Evolutionary conservation across 2,797 vertebrate species (phyloP).

Genomic region (Parotocinclus haroldoi): DNA sequence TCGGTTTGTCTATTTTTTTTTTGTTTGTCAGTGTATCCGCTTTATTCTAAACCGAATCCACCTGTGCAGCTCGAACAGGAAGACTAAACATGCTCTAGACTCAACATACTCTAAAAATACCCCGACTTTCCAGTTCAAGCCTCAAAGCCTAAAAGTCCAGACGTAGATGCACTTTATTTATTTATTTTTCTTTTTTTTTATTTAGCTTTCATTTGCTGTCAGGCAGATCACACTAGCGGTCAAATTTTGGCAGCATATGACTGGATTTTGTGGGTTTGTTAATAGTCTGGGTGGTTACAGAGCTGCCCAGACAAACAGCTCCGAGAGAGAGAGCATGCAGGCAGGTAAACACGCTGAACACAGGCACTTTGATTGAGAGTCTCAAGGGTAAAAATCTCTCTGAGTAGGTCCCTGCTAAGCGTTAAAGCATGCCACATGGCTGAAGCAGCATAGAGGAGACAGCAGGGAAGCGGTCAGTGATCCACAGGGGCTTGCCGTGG

Average conservation of each 20-base stretch:
- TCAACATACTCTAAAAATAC: conserved; percentile 51
- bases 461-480: conserved; percentile 24
- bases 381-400: conserved; percentile 31
- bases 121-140: conserved; percentile 40
- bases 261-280: conserved; percentile 56
- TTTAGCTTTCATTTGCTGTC: conserved; percentile 53
- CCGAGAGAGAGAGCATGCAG: conserved; percentile 50
- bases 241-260: conserved; percentile 54
- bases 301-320: conserved; percentile 64
- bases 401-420: conserved; percentile 37
- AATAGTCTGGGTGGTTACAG: conserved; percentile 51
- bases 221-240: conserved; percentile 46
- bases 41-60: conserved; percentile 32
- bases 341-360: conserved; percentile 62
- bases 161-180: conserved; percentile 37
- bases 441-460: conserved; percentile 32
- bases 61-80: conserved; percentile 37
- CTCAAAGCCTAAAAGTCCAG: conserved; percentile 41
- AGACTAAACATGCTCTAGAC: conserved; percentile 32
- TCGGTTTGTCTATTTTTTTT: conserved; percentile 5
- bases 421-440: conserved; percentile 67
- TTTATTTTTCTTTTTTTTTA: conserved; percentile 27
- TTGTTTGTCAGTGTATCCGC: conserved; percentile 2
- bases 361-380: conserved; percentile 56
- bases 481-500: conserved; percentile 16